phyloP scores from a whole-genome alignment of 92 coral and sea anemone species.

The Porites cylindrica region DNA sequence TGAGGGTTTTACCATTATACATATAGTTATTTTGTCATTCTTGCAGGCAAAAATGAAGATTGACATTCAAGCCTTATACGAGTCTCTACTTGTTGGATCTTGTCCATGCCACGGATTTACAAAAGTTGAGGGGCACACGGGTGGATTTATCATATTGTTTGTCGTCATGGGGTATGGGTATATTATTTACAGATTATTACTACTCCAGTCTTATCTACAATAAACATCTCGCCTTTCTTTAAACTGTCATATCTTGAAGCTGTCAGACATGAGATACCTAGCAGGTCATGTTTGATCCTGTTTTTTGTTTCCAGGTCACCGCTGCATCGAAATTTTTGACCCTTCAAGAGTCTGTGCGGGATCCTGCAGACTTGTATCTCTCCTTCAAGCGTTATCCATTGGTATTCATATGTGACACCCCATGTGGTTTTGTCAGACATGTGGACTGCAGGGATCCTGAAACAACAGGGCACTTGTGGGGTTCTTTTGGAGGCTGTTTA shows the following conservation, averaged over 20 bases:
- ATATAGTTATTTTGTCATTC: not conserved
- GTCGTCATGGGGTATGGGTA: conserved; percentile 53
- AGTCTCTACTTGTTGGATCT: conserved; percentile 47
- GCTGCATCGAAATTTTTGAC: conserved; percentile 64
- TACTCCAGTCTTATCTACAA: not conserved
- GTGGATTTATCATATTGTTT: conserved; percentile 63
- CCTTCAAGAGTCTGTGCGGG: no score
- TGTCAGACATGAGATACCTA: no score
- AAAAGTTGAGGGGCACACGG: conserved; percentile 55
- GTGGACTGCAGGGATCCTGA: conserved; percentile 54
- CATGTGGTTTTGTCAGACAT: conserved; percentile 70
- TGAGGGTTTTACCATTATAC: not conserved
- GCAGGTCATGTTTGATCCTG: not conserved
- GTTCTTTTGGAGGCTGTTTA: no score
- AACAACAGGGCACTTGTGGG: no score
- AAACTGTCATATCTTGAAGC: no score
- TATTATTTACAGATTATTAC: not conserved
- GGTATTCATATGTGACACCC: conserved; percentile 57
- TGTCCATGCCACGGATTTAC: conserved; percentile 64
- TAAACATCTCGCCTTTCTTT: not conserved
- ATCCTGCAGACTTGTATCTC: conserved; percentile 44
- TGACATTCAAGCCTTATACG: conserved; percentile 38
- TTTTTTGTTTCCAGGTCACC: conserved; percentile 30
- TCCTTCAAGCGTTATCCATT: conserved; percentile 45
- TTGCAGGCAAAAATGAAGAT: not conserved